Conservation (phyloP, 2,888 invertebrate genomes). For the Bombyx huttoni region DNA sequence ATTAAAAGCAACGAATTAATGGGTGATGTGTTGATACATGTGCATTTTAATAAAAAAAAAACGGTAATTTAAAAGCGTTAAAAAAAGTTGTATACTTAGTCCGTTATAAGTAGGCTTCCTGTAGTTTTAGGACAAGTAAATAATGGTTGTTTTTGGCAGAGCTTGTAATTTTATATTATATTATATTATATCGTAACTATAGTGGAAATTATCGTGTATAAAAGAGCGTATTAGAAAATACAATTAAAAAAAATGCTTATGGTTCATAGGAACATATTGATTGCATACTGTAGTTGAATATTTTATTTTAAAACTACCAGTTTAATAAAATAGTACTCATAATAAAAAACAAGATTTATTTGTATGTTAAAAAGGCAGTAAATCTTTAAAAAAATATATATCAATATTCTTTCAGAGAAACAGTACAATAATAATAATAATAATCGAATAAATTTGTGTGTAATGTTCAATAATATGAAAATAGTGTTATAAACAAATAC, state of each 20-base stretch:
- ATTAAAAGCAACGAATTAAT: too few relatives aligned
- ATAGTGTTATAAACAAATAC: neutral
- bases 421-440: too few relatives aligned
- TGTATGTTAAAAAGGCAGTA: too few relatives aligned
- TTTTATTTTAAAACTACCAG: too few relatives aligned
- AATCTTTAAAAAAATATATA: too few relatives aligned
- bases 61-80: neutral
- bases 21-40: neutral
- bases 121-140: conserved; percentile 13
- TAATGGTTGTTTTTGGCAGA: conserved; percentile 55
- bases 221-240: neutral
- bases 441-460: too few relatives aligned
- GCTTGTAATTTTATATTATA: conserved; percentile 50
- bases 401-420: too few relatives aligned
- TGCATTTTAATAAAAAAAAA: neutral
- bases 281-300: too few relatives aligned
- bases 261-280: too few relatives aligned
- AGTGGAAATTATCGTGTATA: conserved; percentile 1
- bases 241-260: too few relatives aligned
- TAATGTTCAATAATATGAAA: neutral
- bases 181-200: conserved; percentile 11
- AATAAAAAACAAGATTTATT: too few relatives aligned
- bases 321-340: too few relatives aligned
- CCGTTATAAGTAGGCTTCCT: neutral
- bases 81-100: neutral